Base-by-base conservation (phyloP, 2,888 invertebrate species). In the Watsonalla binaria region DNA sequence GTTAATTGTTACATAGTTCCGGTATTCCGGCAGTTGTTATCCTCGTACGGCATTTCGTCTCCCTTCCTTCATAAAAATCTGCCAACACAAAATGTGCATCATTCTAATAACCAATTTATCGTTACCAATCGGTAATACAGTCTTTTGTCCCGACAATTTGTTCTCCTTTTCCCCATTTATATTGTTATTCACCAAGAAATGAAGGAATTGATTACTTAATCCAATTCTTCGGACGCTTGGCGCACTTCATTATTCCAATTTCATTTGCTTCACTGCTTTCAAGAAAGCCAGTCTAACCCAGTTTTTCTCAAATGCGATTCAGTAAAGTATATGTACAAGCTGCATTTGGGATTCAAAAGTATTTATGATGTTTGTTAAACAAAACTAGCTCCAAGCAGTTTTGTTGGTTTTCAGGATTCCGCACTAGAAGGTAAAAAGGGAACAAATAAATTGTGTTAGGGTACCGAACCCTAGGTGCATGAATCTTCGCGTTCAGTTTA, bases 201-300 rank as follows among this genome's bases (percentile, higher is more conserved):
- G 64, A 70, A 63, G 54, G 68, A 72, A 75, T 70, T 66, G 70
- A 72, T 74, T 69, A 62, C 71, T 66, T 70, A 68, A 72, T 74
- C 69, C 65, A 66, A 73, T 76, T 70, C 62, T 64, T 62, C 65
- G 61, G 57, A 58, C 63, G 63, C 63, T 66, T 64, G 60, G 55
- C 59, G 56, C 58, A 62, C 56, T 63, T 67, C 63, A 70, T 70
- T 71, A 70, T 72, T 67, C 64, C 66, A 60, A 63, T 66, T 60
- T 60, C 56, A 63, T 71, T 68, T 60, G 53, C 54, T 57, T 54
- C 45, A 57, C 46, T 58, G 57, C 48, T 54, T 58, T 58, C 54
- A 53, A 51, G 56, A 54, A 53, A 51, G 42, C 50, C 51, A 47
- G 47, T 49, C 54, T 53, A 57, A 57, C 57, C 59, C 57, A 54